Conservation (phyloP, 2,113 vertebrate genomes). For the Heteronetta atricapilla region DNA sequence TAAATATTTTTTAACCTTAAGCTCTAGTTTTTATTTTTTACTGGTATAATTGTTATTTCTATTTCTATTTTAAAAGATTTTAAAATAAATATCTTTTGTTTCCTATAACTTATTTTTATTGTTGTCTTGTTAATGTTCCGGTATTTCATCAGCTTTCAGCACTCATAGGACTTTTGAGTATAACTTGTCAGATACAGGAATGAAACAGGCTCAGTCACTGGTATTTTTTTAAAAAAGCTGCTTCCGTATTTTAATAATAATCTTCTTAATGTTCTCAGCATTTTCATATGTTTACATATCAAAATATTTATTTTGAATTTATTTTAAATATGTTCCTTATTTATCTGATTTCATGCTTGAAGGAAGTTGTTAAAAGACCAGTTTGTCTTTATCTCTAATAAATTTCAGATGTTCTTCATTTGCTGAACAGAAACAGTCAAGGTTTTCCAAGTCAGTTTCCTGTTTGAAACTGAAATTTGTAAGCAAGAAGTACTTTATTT, state of each 20-base stretch:
- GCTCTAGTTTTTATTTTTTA: neutral
- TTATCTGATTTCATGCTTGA: neutral
- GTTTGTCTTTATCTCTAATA: neutral
- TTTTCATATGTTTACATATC: neutral
- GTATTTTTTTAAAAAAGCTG: neutral
- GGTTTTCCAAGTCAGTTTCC: neutral
- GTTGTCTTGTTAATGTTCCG: neutral
- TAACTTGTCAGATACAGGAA: neutral
- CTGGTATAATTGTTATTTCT: neutral
- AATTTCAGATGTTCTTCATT: neutral
- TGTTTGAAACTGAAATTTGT: neutral
- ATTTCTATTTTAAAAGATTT: slow-evolving; percentile 51
- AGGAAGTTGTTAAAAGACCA: neutral
- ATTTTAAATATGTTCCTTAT: neutral
- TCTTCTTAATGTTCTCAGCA: neutral
- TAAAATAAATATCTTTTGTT: neutral
- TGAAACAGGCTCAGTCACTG: neutral
- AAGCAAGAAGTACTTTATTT: neutral
- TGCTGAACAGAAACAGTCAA: neutral
- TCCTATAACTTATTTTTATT: neutral
- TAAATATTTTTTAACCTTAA: neutral
- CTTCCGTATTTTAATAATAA: neutral
- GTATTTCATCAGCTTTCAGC: neutral
- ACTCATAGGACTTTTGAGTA: neutral
- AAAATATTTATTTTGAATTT: neutral